Base-by-base conservation (phyloP, 2,797 vertebrate genomes). In the Sylvia borin region DNA sequence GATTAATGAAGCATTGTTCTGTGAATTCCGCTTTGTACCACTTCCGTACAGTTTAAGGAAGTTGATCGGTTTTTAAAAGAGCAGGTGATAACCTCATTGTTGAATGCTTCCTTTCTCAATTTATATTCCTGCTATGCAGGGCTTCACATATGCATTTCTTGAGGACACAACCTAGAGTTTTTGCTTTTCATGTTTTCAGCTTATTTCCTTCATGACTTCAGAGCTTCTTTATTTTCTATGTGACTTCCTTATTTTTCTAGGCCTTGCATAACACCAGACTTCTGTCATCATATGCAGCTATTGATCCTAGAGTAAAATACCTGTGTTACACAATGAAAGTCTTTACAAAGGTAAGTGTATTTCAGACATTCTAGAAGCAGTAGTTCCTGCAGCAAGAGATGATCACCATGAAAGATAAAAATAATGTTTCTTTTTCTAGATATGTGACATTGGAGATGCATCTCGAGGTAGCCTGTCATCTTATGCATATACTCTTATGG, bases 281-380 rank as follows among this genome's bases (percentile, higher is more conserved):
- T 62, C 97, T 99, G 31, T 98, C 98, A 65, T 98, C 98, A 6
- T 99, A 99, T 50, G 99, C 99, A 85, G 98, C 98, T 79, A 98
- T 99, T 79, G 99, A 99, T 97, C 97, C 97, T 51, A 98, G 99
- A 97, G 99, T 99, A 91, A 99, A 99, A 94, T 98, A 99, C 58
- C 98, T 99, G 76, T 99, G 99, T 96, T 99, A 99, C n/a, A 98
- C 99, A 82, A 99, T 99, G 99, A 99, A 99, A 97, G 99, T 99
- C 89, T 99, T 99, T 93, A 98, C 99, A n/a, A 99, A 99, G 97
- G 99, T 99, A 70, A 96, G 87, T 93, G 4, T 60, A 26, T 74
- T 95, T 70, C 25, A 73, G 26, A 20, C 14, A 12, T 48, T 77
- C 14, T 64, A 45, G 34, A 82, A 90, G 38, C 32, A 64, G 31